Evolutionary conservation across 1,140 invertebrate species (phyloP).

Genomic region (Drosophila biarmipes): DNA sequence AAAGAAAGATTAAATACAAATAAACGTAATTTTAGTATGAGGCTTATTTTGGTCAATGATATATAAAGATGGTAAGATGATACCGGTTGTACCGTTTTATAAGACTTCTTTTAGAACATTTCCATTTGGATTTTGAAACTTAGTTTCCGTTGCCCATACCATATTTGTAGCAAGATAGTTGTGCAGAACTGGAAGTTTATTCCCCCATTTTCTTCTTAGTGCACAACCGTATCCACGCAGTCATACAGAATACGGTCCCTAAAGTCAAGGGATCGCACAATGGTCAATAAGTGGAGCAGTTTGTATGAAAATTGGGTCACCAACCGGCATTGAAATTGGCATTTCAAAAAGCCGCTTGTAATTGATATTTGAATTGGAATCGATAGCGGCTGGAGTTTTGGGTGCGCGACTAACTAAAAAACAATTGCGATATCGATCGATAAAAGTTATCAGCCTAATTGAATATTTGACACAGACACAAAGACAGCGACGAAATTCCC

Average conservation of each 20-base stretch:
- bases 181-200: not conserved
- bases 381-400: slow-evolving; percentile 6
- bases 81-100: too few relatives aligned
- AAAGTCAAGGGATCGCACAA: slow-evolving; percentile 69
- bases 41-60: too few relatives aligned
- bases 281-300: slow-evolving; percentile 63
- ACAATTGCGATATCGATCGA: slow-evolving; percentile 13
- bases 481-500: slow-evolving; percentile 10
- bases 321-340: slow-evolving; percentile 51
- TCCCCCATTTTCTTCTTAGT: not conserved
- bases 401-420: not conserved
- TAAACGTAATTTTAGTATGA: too few relatives aligned
- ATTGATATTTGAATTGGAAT: slow-evolving; percentile 51
- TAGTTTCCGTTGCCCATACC: not conserved
- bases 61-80: too few relatives aligned
- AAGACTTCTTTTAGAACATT: too few relatives aligned
- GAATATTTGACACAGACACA: slow-evolving; percentile 16
- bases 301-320: slow-evolving; percentile 62
- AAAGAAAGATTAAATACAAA: too few relatives aligned
- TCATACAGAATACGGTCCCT: slow-evolving; percentile 23
- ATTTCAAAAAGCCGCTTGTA: slow-evolving; percentile 39
- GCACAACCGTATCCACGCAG: slow-evolving; percentile 4
- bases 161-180: not conserved
- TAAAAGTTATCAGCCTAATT: slow-evolving; percentile 22
- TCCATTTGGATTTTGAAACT: not conserved